phyloP scores from a whole-genome alignment of 2,888 invertebrate species.

The Amphimallon solstitiale region DNA sequence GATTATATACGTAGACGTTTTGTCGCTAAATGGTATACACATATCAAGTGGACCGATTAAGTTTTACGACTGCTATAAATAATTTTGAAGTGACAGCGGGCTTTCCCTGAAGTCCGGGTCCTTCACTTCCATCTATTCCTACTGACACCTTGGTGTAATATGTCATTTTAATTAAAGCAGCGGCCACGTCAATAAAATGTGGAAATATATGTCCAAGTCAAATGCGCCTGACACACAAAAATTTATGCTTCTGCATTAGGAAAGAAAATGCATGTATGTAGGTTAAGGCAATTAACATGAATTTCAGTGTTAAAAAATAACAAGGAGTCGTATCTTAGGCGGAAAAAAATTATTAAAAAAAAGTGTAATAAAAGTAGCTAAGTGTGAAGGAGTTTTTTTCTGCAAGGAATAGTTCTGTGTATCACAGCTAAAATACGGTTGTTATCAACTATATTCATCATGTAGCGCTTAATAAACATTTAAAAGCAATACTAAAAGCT shows the following conservation, averaged over 20 bases:
- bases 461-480: no score
- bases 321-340: no score
- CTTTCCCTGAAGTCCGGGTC: constrained; percentile 9
- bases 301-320: not conserved
- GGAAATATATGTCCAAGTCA: constrained; percentile 4
- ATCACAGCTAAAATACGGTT: no score
- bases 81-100: constrained; percentile 15
- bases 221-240: not conserved
- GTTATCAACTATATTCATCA: no score
- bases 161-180: constrained; percentile 29
- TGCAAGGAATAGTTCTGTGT: no score
- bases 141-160: constrained; percentile 25
- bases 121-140: constrained; percentile 19
- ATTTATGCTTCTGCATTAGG: constrained; percentile 1
- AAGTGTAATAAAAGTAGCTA: no score
- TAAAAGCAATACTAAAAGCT: no score
- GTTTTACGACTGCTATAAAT: constrained; percentile 27
- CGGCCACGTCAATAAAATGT: constrained; percentile 3
- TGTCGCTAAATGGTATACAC: not conserved
- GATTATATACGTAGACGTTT: no score
- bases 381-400: no score
- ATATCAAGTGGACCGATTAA: constrained; percentile 13
- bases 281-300: not conserved
- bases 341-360: no score
- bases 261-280: not conserved